phyloP scores from a whole-genome alignment of 2,113 vertebrate species.

The Sclerurus mexicanus region DNA sequence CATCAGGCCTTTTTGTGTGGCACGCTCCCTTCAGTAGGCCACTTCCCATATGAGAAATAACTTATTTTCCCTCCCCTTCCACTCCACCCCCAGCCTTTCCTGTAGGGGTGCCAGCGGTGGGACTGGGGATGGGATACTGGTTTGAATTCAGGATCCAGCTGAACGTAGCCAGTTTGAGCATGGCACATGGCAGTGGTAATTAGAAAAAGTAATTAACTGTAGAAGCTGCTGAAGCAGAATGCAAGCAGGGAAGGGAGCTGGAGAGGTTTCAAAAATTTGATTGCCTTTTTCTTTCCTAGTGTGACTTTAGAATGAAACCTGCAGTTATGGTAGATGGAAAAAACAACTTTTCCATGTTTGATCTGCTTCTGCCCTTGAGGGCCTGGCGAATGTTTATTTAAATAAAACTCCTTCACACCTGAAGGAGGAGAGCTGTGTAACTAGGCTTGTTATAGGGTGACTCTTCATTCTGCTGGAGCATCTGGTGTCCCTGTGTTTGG shows the following conservation, averaged over 20 bases:
- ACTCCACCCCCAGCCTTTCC: background rate
- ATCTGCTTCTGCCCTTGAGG: constrained; percentile 14
- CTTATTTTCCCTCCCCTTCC: background rate
- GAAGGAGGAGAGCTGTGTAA: background rate
- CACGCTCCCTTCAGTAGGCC: background rate
- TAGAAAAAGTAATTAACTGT: constrained; percentile 23
- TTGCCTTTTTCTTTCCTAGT: constrained; percentile 23
- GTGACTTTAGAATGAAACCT: background rate
- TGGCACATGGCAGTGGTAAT: background rate
- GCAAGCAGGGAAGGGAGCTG: background rate
- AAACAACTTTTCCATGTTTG: constrained; percentile 1
- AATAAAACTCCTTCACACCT: background rate
- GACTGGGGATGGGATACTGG: background rate
- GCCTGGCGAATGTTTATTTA: background rate
- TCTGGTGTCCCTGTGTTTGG: background rate
- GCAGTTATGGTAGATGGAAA: background rate
- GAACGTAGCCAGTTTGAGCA: background rate
- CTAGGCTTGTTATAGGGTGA: background rate
- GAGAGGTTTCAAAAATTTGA: constrained; percentile 22
- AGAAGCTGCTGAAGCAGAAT: constrained; percentile 19
- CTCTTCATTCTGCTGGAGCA: background rate
- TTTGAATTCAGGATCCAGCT: background rate
- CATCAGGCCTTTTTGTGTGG: background rate
- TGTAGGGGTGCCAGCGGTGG: background rate
- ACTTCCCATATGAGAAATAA: background rate